Evolutionary conservation across 2,797 vertebrate genomes (phyloP), one percentile per base, ranked within the genome.

Genomic region (Argyrosomus regius): DNA sequence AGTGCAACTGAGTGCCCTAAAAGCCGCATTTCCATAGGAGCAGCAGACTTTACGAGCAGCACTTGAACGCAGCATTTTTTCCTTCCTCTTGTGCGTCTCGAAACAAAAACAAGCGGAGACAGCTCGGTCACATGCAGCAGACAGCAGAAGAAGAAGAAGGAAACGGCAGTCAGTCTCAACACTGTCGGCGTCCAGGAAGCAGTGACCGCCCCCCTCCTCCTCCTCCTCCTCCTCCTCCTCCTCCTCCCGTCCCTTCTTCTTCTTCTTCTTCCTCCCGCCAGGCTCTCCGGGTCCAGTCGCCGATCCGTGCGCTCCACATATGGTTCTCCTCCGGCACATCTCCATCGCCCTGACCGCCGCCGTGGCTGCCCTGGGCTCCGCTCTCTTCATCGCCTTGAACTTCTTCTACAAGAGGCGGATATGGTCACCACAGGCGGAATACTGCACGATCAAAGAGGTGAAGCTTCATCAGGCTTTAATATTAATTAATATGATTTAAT

Each of bases 331-430:
- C 77, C 91, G 93, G 75, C 92, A 95, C 83, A 91, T 97, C 78
- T 93, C 95, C 76, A 85, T 97, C 85, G 95, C 94, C 2, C 89
- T 98, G 80, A 94, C 94, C 56, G 97, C 96, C 46, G 96, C 95
- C 39, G 94, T 96, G 84, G 96, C 96, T 22, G 96, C 94, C 7
- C 87, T 98, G 31, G 96, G 96, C 43, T 97, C 96, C 9, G 94
- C 97, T 18, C 91, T 98, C 69, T 96, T 96, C 90, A 92, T 98
- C 80, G 94, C 96, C 62, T 90, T 97, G 83, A 97, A 93, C 81
- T 96, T 95, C 81, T 95, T 95, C 84, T 95, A 95, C 84, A 82
- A 75, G 85, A 85, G 91, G 87, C 90, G 94, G 43, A 68, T 80
- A 68, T 93, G 93, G 84, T 89, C 91, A 3, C 93, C 92, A 1